These are phyloP conservation scores for Bovichtus diacanthus DNA, from an alignment of 2,797 vertebrate genomes.

Conservation along the genomic window DNA sequence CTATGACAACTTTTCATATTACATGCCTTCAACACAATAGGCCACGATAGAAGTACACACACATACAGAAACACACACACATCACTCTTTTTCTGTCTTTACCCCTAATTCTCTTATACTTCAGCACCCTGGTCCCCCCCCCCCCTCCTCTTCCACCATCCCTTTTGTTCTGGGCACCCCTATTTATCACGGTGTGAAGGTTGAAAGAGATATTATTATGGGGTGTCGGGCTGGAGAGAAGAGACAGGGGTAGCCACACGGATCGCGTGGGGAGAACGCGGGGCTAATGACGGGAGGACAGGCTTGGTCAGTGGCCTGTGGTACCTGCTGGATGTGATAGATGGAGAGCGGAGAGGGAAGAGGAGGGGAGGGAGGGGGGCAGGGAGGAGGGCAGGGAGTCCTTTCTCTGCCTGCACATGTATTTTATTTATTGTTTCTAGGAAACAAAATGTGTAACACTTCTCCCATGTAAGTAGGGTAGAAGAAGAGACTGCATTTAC, in stretches of 20 bases:
- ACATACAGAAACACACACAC: neutral
- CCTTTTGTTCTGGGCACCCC: slow-evolving; percentile 98
- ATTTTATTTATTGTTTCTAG: slow-evolving; percentile 68
- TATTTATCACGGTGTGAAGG: slow-evolving; percentile 99
- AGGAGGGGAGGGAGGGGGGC: neutral
- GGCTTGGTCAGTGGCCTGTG: slow-evolving; percentile 99
- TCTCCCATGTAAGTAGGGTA: neutral
- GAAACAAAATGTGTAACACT: slow-evolving; percentile 48
- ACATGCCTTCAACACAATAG: neutral
- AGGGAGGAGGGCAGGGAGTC: slow-evolving; percentile 41
- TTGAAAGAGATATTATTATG: slow-evolving; percentile 99
- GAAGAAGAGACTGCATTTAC: neutral
- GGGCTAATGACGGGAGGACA: slow-evolving; percentile 99
- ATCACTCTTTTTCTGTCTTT: slow-evolving; percentile 49
- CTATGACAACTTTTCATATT: neutral
- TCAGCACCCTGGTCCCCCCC: slow-evolving; percentile 37
- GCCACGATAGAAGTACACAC: neutral
- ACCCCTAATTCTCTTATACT: slow-evolving; percentile 58
- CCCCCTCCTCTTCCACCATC: slow-evolving; percentile 44
- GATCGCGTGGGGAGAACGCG: slow-evolving; percentile 96
- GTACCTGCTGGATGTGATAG: slow-evolving; percentile 95
- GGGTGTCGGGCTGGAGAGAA: slow-evolving; percentile 94
- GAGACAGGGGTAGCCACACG: slow-evolving; percentile 99
- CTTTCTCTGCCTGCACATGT: slow-evolving; percentile 50
- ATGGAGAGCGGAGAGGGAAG: slow-evolving; percentile 96